Evolutionary conservation across 2,888 invertebrate species (phyloP), one percentile per base, ranked within the genome.

Genomic region (Panzeria rudis): DNA sequence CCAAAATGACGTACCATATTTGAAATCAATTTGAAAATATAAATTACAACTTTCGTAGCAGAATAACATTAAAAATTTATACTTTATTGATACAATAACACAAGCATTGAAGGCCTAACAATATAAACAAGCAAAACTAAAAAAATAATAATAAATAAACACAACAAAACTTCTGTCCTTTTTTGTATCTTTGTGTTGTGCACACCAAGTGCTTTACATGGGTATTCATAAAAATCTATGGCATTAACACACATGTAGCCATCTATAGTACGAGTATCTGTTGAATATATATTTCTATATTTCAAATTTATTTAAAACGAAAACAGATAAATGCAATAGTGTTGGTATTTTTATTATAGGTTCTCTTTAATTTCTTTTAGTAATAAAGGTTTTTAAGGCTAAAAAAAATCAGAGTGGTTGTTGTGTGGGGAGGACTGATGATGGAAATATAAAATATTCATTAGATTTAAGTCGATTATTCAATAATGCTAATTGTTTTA

Each of bases 1-100:
- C 72, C 80, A 64, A 72, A 71, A 77, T 72, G 76, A 77, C 80
- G 76, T 61, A 54, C 61, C 50, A 68, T 72, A 44, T 52, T 38
- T 72, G 68, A 84, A 84, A 80, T 77, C 80, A 84, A 76, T 80
- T 84, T 72, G 17, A 62, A 77, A 81, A 77, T 23, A 84, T 84
- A 84, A 77, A 80, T 81, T 77, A 56, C 68, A 72, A 72, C 54
- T 72, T 20, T 61, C 59, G 20, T 32, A 72, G 61, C 50, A 66
- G 66, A 84, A 68, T 62, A 72, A 38, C 61, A 84, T 84, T 80
- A 80, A 84, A 77, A 84, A 84, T 80, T 44, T 72, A 84, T 81
- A 84, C 35, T 76, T 84, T 80, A 81, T 77, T 84, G 68, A 77
- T 77, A 54, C 77, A 71, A 79, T 15, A 71, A 62, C 20, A 59